phyloP scores from a whole-genome alignment of 2,888 invertebrate species.

The Palloptera scutellata region DNA sequence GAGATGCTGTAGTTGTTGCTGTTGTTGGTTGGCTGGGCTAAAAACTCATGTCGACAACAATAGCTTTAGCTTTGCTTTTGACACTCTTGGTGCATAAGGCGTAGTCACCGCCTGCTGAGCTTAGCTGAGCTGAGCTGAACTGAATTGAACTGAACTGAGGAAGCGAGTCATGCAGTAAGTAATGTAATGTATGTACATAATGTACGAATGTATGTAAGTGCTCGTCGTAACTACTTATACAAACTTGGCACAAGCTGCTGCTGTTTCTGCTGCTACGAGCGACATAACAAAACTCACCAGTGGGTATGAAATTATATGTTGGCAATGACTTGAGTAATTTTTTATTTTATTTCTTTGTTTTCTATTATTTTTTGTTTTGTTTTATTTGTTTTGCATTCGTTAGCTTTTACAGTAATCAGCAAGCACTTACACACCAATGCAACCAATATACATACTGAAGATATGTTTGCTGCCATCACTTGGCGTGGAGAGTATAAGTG shows the following conservation, averaged over 20 bases:
- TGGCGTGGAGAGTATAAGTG: too few relatives aligned
- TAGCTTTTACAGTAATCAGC: too few relatives aligned
- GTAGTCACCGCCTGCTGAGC: constrained; percentile 19
- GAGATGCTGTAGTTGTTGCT: constrained; percentile 26
- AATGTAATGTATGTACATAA: too few relatives aligned
- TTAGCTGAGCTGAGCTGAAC: constrained; percentile 37
- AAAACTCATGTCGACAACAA: constrained; percentile 56
- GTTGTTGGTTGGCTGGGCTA: constrained; percentile 35
- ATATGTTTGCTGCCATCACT: too few relatives aligned
- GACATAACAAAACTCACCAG: constrained; percentile 21
- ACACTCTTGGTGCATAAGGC: constrained; percentile 45
- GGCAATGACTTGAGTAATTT: constrained; percentile 28
- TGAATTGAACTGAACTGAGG: constrained; percentile 23
- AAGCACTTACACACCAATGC: too few relatives aligned
- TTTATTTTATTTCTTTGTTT: too few relatives aligned
- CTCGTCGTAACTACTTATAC: constrained; percentile 13
- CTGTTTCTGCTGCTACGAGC: constrained; percentile 11
- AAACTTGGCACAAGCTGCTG: constrained; percentile 28
- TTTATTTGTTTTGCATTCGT: too few relatives aligned
- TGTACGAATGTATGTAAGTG: constrained; percentile 11
- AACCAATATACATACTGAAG: too few relatives aligned
- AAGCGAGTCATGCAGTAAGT: constrained; percentile 13
- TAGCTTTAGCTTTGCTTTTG: constrained; percentile 62
- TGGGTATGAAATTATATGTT: constrained; percentile 8
- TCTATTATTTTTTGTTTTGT: too few relatives aligned